Evolutionary conservation across 64 coral and sea anemone species (phyloP).

Genomic region (Pocillopora damicornis): DNA sequence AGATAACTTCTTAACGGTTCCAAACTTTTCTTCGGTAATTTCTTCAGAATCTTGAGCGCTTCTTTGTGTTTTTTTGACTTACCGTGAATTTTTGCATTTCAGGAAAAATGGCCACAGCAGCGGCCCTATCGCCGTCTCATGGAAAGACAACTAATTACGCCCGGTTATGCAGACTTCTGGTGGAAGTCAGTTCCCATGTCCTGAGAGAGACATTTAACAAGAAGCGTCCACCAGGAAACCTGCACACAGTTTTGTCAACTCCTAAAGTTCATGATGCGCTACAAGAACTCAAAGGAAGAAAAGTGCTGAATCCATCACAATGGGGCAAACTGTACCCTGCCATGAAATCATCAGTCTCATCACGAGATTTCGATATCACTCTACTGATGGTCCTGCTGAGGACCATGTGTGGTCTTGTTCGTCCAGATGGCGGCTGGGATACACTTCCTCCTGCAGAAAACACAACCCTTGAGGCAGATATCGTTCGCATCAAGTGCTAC

Average conservation of each 20-base stretch:
- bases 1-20: too few relatives aligned
- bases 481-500: slow-evolving; percentile 1
- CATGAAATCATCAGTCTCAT: too few relatives aligned
- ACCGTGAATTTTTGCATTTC: too few relatives aligned
- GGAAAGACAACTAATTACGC: neutral
- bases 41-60: too few relatives aligned
- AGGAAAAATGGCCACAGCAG: neutral
- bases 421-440: slow-evolving; percentile 28
- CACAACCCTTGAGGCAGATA: too few relatives aligned
- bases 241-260: neutral
- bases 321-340: slow-evolving; percentile 30
- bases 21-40: too few relatives aligned
- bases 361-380: slow-evolving; percentile 17
- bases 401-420: slow-evolving; percentile 1
- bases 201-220: slow-evolving; percentile 4
- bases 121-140: neutral
- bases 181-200: slow-evolving; percentile 19
- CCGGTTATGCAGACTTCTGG: slow-evolving; percentile 23
- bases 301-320: slow-evolving; percentile 20
- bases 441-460: neutral
- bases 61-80: too few relatives aligned
- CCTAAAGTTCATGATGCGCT: neutral
- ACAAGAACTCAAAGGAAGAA: neutral
- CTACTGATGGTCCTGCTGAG: slow-evolving; percentile 27
- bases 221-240: neutral